Percentiles rank a stretch among this genome's conserved stretches.
Conservation (phyloP, 2,888 invertebrate species). For the Scrobipalpa costella region DNA sequence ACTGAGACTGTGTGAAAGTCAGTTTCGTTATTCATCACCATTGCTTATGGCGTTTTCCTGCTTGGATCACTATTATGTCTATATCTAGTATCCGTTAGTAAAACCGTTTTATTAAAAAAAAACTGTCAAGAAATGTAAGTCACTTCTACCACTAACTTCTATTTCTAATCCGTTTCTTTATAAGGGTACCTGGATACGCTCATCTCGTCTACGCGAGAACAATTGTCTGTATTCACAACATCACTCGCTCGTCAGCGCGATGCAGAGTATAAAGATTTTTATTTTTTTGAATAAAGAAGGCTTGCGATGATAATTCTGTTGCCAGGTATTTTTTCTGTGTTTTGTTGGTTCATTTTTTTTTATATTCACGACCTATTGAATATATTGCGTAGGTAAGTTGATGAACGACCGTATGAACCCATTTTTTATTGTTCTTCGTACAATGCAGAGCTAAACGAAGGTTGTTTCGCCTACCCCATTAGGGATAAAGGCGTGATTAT, state of each 20-base stretch:
- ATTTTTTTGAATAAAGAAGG: neutral
- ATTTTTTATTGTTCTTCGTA: too few relatives aligned
- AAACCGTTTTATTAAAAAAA: too few relatives aligned
- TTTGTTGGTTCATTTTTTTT: neutral
- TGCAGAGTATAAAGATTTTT: conserved; percentile 29
- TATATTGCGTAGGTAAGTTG: neutral
- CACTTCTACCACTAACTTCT: conserved; percentile 6
- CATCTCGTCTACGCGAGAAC: conserved; percentile 22
- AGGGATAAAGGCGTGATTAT: too few relatives aligned
- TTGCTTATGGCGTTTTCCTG: too few relatives aligned
- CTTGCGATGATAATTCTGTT: neutral
- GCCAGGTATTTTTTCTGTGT: neutral
- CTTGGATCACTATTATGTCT: too few relatives aligned
- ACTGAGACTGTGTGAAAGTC: too few relatives aligned
- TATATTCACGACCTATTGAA: neutral
- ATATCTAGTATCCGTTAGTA: too few relatives aligned
- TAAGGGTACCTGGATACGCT: conserved; percentile 23
- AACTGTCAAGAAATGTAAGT: too few relatives aligned
- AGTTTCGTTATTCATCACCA: too few relatives aligned
- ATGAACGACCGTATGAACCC: too few relatives aligned
- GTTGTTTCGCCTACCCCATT: too few relatives aligned
- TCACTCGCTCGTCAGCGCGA: conserved; percentile 38
- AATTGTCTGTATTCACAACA: conserved; percentile 44
- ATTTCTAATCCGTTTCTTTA: conserved; percentile 8
- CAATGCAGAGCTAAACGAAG: too few relatives aligned